phyloP scores from a whole-genome alignment of 2,113 vertebrate genomes.

The Eubucco bourcierii region DNA sequence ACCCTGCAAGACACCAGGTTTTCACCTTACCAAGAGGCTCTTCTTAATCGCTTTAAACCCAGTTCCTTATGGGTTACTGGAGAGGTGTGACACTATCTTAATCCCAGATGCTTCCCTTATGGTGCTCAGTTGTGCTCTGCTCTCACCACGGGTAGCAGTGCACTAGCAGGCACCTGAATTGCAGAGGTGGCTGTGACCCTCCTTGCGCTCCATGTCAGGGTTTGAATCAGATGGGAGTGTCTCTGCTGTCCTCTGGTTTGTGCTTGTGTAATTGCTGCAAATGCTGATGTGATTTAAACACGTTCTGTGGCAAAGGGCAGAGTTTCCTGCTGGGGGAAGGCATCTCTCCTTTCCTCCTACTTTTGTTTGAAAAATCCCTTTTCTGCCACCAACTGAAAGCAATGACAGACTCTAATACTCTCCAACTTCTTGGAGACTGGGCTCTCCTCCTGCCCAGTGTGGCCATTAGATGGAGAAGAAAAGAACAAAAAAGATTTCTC shows the following conservation, averaged over 20 bases:
- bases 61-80: neutral
- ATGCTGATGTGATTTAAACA: neutral
- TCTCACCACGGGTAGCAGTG: neutral
- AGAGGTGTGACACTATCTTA: neutral
- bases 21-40: neutral
- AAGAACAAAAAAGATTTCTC: neutral
- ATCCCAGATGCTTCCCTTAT: neutral
- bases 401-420: neutral
- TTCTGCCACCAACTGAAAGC: neutral
- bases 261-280: neutral
- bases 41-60: neutral
- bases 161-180: neutral
- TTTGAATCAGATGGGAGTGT: neutral
- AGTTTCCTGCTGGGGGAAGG: neutral
- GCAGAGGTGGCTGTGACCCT: neutral
- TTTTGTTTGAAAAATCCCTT: neutral
- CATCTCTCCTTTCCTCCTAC: neutral
- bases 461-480: neutral
- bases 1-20: neutral
- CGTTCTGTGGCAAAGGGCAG: neutral
- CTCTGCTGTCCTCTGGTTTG: neutral
- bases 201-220: neutral
- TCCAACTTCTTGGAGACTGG: neutral
- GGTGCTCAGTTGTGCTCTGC: neutral
- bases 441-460: neutral